A percentile compares a stretch with the other conserved stretches of the same genome.
phyloP scores from a whole-genome alignment of 2,888 invertebrate genomes.

The Dascillus cervinus region DNA sequence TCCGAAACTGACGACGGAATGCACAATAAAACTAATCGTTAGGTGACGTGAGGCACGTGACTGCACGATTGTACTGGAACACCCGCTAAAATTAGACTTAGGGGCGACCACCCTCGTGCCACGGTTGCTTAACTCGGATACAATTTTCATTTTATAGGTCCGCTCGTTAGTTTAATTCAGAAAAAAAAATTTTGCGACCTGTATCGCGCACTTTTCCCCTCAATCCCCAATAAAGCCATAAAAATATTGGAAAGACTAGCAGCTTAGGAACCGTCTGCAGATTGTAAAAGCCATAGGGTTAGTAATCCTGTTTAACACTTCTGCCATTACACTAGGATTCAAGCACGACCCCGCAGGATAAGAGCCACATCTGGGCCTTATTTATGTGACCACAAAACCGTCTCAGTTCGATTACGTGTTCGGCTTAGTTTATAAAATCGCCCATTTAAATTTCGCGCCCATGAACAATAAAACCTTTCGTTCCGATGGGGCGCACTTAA shows the following conservation, averaged over 20 bases:
- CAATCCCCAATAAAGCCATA: not conserved
- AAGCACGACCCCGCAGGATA: not conserved
- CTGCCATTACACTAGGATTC: not conserved
- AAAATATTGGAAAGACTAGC: conserved; percentile 2
- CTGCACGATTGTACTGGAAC: conserved; percentile 10
- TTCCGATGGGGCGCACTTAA: conserved; percentile 1
- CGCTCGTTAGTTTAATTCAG: conserved; percentile 7
- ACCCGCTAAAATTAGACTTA: conserved; percentile 10
- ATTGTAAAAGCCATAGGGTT: conserved; percentile 2
- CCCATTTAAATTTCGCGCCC: not conserved
- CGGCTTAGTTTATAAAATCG: not conserved
- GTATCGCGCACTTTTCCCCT: too few relatives aligned
- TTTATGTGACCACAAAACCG: not conserved
- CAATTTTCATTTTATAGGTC: conserved; percentile 10
- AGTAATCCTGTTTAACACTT: conserved; percentile 4
- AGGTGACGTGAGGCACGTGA: conserved; percentile 13
- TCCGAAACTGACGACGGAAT: conserved; percentile 3
- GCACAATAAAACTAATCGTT: conserved; percentile 12
- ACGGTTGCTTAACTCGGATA: conserved; percentile 2
- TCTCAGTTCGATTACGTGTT: not conserved
- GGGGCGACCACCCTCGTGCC: conserved; percentile 10
- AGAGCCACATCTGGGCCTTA: not conserved
- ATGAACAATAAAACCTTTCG: too few relatives aligned
- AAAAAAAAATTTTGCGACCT: too few relatives aligned
- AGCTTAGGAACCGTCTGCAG: conserved; percentile 1